Conservation (phyloP, 2,113 vertebrate genomes). For the Oncorhynchus clarkii region DNA sequence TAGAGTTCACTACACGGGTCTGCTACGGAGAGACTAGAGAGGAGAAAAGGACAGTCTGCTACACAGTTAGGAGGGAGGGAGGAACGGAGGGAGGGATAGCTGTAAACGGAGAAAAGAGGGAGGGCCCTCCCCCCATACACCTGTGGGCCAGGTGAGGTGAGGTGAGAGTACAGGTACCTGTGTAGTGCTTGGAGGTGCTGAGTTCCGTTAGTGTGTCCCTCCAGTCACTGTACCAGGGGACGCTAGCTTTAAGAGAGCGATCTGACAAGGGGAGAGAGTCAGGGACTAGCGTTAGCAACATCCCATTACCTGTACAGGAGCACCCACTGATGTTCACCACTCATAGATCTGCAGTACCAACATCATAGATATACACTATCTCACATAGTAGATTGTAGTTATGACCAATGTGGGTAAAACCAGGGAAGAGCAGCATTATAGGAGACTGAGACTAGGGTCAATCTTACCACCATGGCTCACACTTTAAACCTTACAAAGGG, state of each 20-base stretch:
- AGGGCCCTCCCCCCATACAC: conserved; percentile 1
- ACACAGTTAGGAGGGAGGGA: conserved; percentile 1
- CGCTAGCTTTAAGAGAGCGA: conserved; percentile 89
- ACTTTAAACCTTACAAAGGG: too few relatives aligned
- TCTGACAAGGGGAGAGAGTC: conserved; percentile 77
- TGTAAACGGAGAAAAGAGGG: background rate
- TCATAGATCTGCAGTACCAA: background rate
- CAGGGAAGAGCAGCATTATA: too few relatives aligned
- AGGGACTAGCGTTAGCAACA: conserved; percentile 47
- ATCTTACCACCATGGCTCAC: too few relatives aligned
- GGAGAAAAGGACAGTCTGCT: background rate
- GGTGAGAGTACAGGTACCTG: conserved; percentile 77
- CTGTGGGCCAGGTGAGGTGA: background rate
- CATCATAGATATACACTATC: too few relatives aligned
- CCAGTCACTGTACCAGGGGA: conserved; percentile 90
- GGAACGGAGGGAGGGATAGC: conserved; percentile 3
- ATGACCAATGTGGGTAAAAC: too few relatives aligned
- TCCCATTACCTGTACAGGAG: background rate
- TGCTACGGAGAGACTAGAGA: background rate
- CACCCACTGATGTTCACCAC: background rate
- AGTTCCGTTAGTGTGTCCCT: conserved; percentile 86
- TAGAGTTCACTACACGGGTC: background rate
- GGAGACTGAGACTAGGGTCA: too few relatives aligned
- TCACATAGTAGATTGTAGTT: too few relatives aligned
- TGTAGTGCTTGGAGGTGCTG: conserved; percentile 83